A percentile compares a stretch with the other conserved stretches of the same genome.
phyloP scores from a whole-genome alignment of 2,797 vertebrate genomes.

The Gymnoscopelus braueri region DNA sequence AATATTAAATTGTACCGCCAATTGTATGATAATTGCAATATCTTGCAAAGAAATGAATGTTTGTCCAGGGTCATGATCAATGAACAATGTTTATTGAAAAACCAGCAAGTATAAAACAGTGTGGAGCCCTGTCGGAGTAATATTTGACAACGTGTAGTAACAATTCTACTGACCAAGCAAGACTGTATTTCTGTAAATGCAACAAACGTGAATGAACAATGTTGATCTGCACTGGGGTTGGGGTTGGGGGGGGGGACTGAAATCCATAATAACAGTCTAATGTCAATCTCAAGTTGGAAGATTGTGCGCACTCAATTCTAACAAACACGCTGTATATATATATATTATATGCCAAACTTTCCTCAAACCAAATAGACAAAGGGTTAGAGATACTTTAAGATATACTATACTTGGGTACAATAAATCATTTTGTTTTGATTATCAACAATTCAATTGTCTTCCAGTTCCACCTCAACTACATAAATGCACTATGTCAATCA shows the following conservation, averaged over 20 bases:
- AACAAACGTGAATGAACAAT: conserved; percentile 57
- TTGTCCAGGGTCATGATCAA: conserved; percentile 46
- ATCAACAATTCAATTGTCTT: conserved; percentile 57
- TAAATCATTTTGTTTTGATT: conserved; percentile 72
- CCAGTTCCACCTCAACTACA: conserved; percentile 59
- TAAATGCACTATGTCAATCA: conserved; percentile 23
- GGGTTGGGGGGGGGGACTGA: conserved; percentile 36
- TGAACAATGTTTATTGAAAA: conserved; percentile 79
- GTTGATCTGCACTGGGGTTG: conserved; percentile 65
- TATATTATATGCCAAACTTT: conserved; percentile 76
- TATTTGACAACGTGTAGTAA: conserved; percentile 60
- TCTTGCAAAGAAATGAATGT: conserved; percentile 14
- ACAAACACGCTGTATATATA: conserved; percentile 50
- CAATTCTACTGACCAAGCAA: conserved; percentile 73
- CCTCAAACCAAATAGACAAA: conserved; percentile 60
- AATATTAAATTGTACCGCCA: neutral
- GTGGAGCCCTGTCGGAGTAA: conserved; percentile 68
- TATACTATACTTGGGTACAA: conserved; percentile 58
- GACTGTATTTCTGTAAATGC: conserved; percentile 55
- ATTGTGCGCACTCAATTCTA: conserved; percentile 68
- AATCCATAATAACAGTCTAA: conserved; percentile 41
- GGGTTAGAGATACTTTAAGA: conserved; percentile 61
- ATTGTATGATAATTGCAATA: conserved; percentile 4
- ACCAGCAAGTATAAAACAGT: conserved; percentile 72
- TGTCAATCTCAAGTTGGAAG: conserved; percentile 62